These are phyloP conservation scores for Meliscaeva auricollis DNA, from an alignment of 2,888 invertebrate species.

Conservation along the genomic window DNA sequence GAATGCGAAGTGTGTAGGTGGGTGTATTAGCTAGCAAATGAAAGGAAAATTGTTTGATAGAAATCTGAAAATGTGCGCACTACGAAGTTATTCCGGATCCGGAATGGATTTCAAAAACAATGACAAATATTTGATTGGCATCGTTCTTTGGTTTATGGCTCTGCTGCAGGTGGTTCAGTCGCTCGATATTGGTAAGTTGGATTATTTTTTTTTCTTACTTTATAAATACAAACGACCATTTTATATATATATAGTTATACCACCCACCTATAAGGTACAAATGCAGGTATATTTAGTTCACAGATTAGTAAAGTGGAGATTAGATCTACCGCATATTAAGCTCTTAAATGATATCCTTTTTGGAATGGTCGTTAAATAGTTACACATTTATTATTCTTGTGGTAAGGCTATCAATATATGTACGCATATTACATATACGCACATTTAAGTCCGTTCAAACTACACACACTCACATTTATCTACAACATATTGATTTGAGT, in stretches of 20 bases:
- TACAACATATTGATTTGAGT: slow-evolving; percentile 64
- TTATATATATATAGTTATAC: background rate
- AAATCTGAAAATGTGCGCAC: slow-evolving; percentile 69
- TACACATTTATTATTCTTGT: slow-evolving; percentile 42
- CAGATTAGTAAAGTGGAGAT: slow-evolving; percentile 51
- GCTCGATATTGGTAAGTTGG: slow-evolving; percentile 69
- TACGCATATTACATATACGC: background rate
- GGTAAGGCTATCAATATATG: background rate
- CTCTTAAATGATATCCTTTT: slow-evolving; percentile 36
- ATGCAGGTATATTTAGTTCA: slow-evolving; percentile 11
- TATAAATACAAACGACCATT: background rate
- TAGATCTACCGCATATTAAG: slow-evolving; percentile 33
- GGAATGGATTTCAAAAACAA: slow-evolving; percentile 60
- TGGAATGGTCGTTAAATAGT: slow-evolving; percentile 43
- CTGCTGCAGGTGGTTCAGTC: slow-evolving; percentile 65
- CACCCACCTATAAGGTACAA: background rate
- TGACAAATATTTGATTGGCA: slow-evolving; percentile 72
- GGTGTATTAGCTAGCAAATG: slow-evolving; percentile 54
- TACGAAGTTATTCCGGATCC: slow-evolving; percentile 60
- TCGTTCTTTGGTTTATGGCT: slow-evolving; percentile 71
- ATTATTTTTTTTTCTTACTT: slow-evolving; percentile 42
- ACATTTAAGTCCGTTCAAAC: background rate
- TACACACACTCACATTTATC: background rate
- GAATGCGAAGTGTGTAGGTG: slow-evolving; percentile 52
- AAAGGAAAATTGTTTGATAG: slow-evolving; percentile 64